phyloP scores from a whole-genome alignment of 1,140 invertebrate species.

The Heliconius eleuchia region DNA sequence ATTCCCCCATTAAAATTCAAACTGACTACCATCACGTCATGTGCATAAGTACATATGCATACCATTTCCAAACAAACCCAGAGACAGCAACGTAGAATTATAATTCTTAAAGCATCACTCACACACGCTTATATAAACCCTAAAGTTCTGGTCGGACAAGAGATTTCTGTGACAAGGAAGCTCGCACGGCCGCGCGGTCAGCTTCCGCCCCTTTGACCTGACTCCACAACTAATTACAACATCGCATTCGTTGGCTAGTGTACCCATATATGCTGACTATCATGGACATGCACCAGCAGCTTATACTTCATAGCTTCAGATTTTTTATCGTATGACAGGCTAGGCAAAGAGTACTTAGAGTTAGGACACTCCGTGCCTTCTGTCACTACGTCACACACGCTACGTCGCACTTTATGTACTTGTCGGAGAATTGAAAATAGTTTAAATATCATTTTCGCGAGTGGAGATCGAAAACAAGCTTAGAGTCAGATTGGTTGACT shows the following conservation, averaged over 20 bases:
- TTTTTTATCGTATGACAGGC: too few relatives aligned
- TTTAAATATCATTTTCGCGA: too few relatives aligned
- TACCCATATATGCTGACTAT: not conserved
- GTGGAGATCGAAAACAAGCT: too few relatives aligned
- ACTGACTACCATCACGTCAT: too few relatives aligned
- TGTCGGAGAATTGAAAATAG: too few relatives aligned
- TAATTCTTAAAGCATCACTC: slow-evolving; percentile 15
- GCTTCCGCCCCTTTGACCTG: slow-evolving; percentile 75
- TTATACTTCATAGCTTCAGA: too few relatives aligned
- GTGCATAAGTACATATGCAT: not conserved
- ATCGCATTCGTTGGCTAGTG: slow-evolving; percentile 33
- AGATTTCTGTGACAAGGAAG: slow-evolving; percentile 61
- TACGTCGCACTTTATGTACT: too few relatives aligned
- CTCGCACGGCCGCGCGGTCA: slow-evolving; percentile 63
- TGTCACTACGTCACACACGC: too few relatives aligned
- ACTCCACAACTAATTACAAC: slow-evolving; percentile 63
- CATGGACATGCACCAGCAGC: not conserved
- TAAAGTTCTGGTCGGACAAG: slow-evolving; percentile 41
- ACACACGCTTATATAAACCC: slow-evolving; percentile 5
- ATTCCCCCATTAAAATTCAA: too few relatives aligned
- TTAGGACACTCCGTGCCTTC: too few relatives aligned
- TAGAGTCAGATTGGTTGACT: too few relatives aligned
- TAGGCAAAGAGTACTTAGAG: too few relatives aligned
- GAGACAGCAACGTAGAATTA: not conserved
- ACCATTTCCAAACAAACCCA: not conserved